Base-by-base conservation (phyloP, 2,113 vertebrate genomes). In the Nothocercus nigrocapillus region DNA sequence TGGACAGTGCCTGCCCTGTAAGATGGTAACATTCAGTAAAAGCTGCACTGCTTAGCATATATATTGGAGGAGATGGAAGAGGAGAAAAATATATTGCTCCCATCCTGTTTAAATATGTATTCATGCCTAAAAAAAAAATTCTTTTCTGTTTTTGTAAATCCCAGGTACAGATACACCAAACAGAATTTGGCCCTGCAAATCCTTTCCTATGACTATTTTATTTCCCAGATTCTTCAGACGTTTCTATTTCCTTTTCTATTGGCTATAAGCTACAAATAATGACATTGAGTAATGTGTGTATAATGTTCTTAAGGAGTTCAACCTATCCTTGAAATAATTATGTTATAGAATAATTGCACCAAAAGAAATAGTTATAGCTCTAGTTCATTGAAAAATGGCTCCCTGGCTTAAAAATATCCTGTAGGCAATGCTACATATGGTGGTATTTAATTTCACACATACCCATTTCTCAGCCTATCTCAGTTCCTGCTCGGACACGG, bases 11-110 rank as follows among this genome's bases (percentile, higher is more conserved):
- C 89, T 94, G 94, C 86, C 87, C 91, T 82, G 49, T 40, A 96
- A 89, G 96, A 97, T 95, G 95, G 92, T 96, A 96, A 93, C 49
- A 72, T 93, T 97, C 91, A 82, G 77, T 85, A 96, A 95, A 94
- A 94, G 51, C 75, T 86, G 84, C 79, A 19, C 18, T 91, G 81
- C 96, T 98, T 94, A 97, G 89, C 44, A 49, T 7, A 86, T 14
- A 42, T 56, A 81, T 53, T 84, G 95, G 68, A 96, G 80, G 92
- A 96, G 88, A 95, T 2, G 87, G 88, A 94, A 70, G 88, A 95
- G 95, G 87, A 72, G 70, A 70, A 84, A 95, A 90, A 77, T 69
- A 94, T 79, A 94, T 91, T 97, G 86, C 75, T 90, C 34, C 77
- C 63, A 81, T 30, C 56, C 47, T 87, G 79, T 81, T 74, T 64